A percentile compares a stretch with the other conserved stretches of the same genome.
Conservation (phyloP, 1,140 invertebrate species). For the Brachionus rotundiformis region DNA sequence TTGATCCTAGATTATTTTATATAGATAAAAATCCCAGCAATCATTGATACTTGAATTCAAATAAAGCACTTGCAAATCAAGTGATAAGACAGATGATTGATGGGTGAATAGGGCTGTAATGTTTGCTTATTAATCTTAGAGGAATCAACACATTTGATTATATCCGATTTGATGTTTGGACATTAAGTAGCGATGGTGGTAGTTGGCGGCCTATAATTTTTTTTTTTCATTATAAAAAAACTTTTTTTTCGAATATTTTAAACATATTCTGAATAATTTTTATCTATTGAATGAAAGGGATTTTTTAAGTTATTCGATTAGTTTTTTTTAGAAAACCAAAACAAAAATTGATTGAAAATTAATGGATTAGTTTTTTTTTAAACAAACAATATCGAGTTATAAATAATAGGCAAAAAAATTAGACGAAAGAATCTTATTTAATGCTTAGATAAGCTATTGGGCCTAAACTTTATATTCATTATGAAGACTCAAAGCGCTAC, state of each 20-base stretch:
- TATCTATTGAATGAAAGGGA: not conserved
- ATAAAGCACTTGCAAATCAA: not conserved
- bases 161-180: not conserved
- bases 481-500: constrained; percentile 11
- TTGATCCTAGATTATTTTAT: not conserved
- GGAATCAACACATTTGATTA: not conserved
- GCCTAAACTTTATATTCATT: not conserved
- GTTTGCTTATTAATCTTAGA: constrained; percentile 14
- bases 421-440: constrained; percentile 10
- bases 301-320: constrained; percentile 4
- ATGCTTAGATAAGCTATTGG: constrained; percentile 14
- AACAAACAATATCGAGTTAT: constrained; percentile 42
- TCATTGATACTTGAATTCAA: not conserved
- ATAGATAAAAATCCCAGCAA: not conserved
- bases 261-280: not conserved
- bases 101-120: not conserved
- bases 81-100: not conserved
- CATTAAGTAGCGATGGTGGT: not conserved
- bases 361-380: constrained; percentile 46
- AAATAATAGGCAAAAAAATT: constrained; percentile 24
- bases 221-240: too few species aligned
- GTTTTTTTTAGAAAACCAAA: constrained; percentile 10
- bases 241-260: not conserved
- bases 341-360: constrained; percentile 42
- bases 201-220: not conserved